These are phyloP conservation scores for Diglossa cyanea DNA, from an alignment of 2,797 vertebrate genomes.

Conservation along the genomic window DNA sequence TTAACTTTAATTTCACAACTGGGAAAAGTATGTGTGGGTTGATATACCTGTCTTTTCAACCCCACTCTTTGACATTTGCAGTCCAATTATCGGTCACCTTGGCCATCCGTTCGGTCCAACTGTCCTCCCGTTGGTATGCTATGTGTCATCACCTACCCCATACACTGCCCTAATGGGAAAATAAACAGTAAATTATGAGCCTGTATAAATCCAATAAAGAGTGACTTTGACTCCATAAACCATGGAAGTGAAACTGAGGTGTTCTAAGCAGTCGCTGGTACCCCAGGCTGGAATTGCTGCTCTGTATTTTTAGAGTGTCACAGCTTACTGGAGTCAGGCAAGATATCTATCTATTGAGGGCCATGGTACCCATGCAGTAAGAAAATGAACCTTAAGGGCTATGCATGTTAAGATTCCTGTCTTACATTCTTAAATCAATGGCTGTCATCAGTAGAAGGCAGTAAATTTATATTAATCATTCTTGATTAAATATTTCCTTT, in stretches of 20 bases:
- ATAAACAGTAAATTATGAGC: slow-evolving; percentile 35
- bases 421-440: background rate
- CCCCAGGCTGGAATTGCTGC: background rate
- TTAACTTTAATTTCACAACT: slow-evolving; percentile 13
- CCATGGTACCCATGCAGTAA: background rate
- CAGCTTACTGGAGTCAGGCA: background rate
- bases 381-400: background rate
- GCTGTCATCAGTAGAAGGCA: background rate
- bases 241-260: background rate
- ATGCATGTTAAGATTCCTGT: background rate
- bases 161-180: background rate
- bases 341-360: background rate
- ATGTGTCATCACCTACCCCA: background rate
- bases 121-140: background rate
- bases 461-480: background rate
- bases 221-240: background rate
- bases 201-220: background rate
- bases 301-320: background rate
- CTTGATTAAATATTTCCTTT: background rate
- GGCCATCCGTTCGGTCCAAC: background rate
- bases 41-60: background rate
- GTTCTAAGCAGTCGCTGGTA: background rate
- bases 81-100: slow-evolving; percentile 30
- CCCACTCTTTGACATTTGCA: slow-evolving; percentile 25
- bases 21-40: background rate